Percentiles rank a stretch among this genome's conserved stretches.
Conservation (phyloP, 2,797 vertebrate species). For the Pyrocephalus nanus region DNA sequence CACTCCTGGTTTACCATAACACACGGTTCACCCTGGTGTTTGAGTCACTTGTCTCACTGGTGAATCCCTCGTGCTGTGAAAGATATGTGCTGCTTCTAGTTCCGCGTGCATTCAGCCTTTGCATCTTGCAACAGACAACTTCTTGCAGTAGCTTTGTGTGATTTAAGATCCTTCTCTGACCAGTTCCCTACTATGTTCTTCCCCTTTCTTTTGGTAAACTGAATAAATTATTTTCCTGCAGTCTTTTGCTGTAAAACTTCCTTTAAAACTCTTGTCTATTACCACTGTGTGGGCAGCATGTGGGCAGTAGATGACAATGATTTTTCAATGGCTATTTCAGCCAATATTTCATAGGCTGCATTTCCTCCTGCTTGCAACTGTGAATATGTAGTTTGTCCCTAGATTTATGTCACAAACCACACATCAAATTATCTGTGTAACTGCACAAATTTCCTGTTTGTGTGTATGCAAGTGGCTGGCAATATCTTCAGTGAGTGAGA, state of each 20-base stretch:
- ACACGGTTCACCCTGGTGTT: background rate
- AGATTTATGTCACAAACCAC: background rate
- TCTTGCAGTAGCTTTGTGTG: background rate
- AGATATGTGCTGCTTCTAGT: background rate
- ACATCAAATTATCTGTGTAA: background rate
- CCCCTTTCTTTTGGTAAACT: conserved; percentile 2
- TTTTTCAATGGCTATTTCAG: background rate
- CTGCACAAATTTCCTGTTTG: background rate
- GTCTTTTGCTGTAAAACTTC: background rate
- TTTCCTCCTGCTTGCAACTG: background rate
- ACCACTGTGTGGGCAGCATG: background rate
- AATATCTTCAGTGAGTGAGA: background rate
- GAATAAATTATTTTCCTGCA: background rate
- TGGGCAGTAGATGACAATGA: background rate
- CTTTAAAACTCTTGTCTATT: background rate
- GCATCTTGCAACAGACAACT: background rate
- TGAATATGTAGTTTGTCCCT: background rate
- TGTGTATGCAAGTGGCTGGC: background rate
- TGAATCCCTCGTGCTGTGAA: background rate
- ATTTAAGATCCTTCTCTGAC: background rate
- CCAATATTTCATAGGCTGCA: background rate
- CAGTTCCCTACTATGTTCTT: conserved; percentile 11
- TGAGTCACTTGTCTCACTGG: background rate
- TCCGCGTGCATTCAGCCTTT: background rate
- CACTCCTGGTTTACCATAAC: background rate